Percentiles rank a stretch among this genome's conserved stretches.
phyloP scores from a whole-genome alignment of 2,888 invertebrate genomes.

The Tipula confusa region DNA sequence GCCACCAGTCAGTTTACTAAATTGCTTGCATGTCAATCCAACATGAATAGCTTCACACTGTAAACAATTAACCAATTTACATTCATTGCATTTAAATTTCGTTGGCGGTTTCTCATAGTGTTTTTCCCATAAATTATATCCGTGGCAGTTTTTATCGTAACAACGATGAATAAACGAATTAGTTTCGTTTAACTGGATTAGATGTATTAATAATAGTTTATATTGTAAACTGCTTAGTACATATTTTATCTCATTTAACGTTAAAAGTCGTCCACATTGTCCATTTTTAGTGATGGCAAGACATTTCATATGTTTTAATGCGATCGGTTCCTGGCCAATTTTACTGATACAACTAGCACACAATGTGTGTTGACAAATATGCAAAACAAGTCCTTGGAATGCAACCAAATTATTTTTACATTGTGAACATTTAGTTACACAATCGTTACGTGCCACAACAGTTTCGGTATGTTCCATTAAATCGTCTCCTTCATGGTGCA shows the following conservation, averaged over 20 bases:
- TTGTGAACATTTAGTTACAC: background rate
- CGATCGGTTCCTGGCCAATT: too few species aligned
- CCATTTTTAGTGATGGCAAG: background rate
- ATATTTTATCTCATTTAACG: background rate
- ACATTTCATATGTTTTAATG: background rate
- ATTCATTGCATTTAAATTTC: background rate
- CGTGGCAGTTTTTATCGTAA: background rate
- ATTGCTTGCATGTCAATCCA: background rate
- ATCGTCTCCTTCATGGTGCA: background rate
- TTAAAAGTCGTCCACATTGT: background rate
- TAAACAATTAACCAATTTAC: background rate
- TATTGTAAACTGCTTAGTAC: background rate
- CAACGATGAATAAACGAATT: background rate
- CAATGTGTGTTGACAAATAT: background rate
- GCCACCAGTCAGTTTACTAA: background rate
- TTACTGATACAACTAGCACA: background rate
- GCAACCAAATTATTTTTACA: background rate
- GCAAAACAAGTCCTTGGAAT: background rate
- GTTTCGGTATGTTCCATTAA: background rate
- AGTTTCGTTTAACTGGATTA: background rate
- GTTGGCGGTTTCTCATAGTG: background rate
- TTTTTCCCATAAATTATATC: background rate
- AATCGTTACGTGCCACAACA: background rate
- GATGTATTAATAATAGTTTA: background rate
- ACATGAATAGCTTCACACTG: background rate